Base-by-base conservation (phyloP, 2,888 invertebrate genomes). In the Monopis laevigella region DNA sequence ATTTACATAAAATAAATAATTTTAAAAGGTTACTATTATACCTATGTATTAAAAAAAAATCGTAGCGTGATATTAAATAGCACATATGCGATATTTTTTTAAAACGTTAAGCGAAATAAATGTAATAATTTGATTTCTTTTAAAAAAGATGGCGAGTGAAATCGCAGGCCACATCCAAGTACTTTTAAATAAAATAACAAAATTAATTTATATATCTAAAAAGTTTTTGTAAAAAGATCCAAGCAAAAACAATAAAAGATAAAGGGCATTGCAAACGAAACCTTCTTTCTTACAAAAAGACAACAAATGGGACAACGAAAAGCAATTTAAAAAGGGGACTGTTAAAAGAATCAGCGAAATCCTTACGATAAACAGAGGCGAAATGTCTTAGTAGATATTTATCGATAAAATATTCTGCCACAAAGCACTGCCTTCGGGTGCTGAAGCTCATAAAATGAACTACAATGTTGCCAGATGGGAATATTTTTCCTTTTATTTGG, bases 261-360 rank as follows among this genome's bases (percentile, higher is more conserved):
- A n/a, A n/a, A 13, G 12, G 29, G 17, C 16, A 13, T 4, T 32
- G 13, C 32, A 32, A 32, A 11, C 11, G 17, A 11, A 32, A 32
- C 17, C 17, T n/a, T 32, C 17, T 32, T 8, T 5, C 17, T 17
- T 17, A 21, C 21, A n/a, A 36, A 36, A 34, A 17, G 29, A 40
- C 40, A 19, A 29, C 16, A 29, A 16, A 14, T 8, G 18, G 8
- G 17, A 19, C 21, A 50, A 59, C 64, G 64, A 65, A 63, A 61
- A 40, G 57, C 51, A 61, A 59, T 65, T 70, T 64, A 62, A 71
- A 70, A 62, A 39, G 17, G 40, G 28, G 63, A 60, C 65, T 58
- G 65, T 68, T 66, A 63, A 65, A 59, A 58, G 64, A 72, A 75
- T 74, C 75, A 72, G 75, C 71, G 56, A 56, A 68, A 72, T 66